Evolutionary conservation across 2,888 invertebrate genomes (phyloP), one percentile per base, ranked within the genome.

Genomic region (Balanococcus diminutus): DNA sequence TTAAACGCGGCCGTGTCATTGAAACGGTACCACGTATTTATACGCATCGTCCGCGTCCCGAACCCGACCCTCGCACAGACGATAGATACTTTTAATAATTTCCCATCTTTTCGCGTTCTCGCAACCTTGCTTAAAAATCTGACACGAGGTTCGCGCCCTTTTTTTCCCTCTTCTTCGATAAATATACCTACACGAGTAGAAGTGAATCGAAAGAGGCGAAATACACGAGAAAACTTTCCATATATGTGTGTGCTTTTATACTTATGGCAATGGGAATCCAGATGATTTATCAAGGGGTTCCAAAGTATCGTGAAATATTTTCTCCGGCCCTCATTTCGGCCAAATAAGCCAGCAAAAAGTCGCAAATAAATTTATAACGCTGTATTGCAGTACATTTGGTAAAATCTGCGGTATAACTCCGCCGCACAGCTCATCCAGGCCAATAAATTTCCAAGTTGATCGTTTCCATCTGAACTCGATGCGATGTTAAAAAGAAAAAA

Each of bases 1-100:
- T 79, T 72, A 72, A 72, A 79, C 75, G 75, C 75, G 75, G 75
- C 75, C 36, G 75, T 36, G 75, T 79, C 75, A 79, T 72, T 79
- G 75, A 79, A 79, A 36, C 75, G 36, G 19, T 32, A 56, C 56
- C 56, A 56, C 56, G 22, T 56, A 56, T 56, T 51, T 51, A 51
- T 51, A 51, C 51, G n/a, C 56, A 22, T 51, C 56, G 36, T 36
- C 36, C 14, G 36, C 42, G 42, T 11, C 8, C 8, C 42, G 42
- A 4, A 36, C 22, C 0, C 56, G 46, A 46, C 11, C 46, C n/a
- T n/a, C 46, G 46, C 8, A 56, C 2, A 22, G 22, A 56, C 56
- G 56, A 56, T 56, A 56, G 56, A 56, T 56, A 56, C 19, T 56
- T 56, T 56, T 56, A 56, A 56, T 56, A 56, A 56, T 22, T 56